These are phyloP conservation scores for Sceloporus undulatus DNA, from an alignment of 2,113 vertebrate species.

Conservation along the genomic window DNA sequence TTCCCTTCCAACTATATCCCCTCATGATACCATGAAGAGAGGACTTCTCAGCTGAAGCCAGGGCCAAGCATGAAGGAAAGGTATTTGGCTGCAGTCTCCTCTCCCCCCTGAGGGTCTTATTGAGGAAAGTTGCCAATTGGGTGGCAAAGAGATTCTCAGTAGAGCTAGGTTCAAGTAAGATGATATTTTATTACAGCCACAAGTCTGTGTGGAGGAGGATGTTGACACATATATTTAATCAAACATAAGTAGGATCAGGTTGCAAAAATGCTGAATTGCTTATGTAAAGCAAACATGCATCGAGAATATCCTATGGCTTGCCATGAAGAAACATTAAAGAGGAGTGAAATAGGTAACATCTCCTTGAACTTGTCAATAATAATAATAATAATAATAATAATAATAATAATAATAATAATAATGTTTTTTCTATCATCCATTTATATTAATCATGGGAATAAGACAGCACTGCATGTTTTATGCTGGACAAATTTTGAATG, in stretches of 20 bases:
- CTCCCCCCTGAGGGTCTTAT: no score
- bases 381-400: background rate
- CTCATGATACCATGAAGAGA: background rate
- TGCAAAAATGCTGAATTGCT: background rate
- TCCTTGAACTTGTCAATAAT: background rate
- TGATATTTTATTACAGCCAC: background rate
- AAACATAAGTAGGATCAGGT: background rate
- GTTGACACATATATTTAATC: background rate
- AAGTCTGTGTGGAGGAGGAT: background rate
- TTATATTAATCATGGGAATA: background rate
- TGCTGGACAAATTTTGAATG: slow-evolving; percentile 24
- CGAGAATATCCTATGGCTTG: background rate
- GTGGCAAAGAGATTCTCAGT: background rate
- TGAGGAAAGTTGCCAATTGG: background rate
- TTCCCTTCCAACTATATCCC: background rate
- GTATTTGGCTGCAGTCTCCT: background rate
- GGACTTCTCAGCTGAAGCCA: background rate
- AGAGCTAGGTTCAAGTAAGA: background rate
- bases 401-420: background rate
- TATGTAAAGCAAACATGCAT: background rate
- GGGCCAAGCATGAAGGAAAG: background rate
- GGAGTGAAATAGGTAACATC: background rate
- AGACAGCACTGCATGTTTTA: slow-evolving; percentile 11
- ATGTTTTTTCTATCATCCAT: background rate
- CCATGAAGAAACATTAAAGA: background rate